phyloP scores from a whole-genome alignment of 2,113 vertebrate species.

The Leptosomus discolor region DNA sequence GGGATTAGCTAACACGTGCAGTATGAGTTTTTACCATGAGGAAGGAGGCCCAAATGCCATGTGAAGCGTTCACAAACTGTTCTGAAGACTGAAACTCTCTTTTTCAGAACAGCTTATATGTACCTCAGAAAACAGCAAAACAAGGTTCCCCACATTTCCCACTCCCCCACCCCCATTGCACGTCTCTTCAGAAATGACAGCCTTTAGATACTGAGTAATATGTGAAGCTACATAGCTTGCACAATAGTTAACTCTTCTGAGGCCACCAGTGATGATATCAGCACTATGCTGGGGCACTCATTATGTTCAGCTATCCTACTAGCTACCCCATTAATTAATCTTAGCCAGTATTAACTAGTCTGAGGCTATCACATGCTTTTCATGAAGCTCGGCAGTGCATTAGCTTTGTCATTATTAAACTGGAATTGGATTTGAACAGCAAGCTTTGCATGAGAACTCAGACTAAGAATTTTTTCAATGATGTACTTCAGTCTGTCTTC shows the following conservation, averaged over 20 bases:
- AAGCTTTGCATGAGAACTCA: neutral
- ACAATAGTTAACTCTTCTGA: neutral
- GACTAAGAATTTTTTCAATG: neutral
- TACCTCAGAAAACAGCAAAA: neutral
- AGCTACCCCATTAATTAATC: neutral
- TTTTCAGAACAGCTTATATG: neutral
- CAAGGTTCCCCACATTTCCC: neutral
- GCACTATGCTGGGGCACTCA: neutral
- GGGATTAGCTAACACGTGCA: rapidly evolving
- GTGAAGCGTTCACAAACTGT: neutral
- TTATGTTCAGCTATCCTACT: neutral
- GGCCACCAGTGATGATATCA: neutral
- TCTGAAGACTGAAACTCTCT: neutral
- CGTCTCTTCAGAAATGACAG: neutral
- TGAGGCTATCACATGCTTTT: neutral
- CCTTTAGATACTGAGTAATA: neutral
- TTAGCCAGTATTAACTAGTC: neutral
- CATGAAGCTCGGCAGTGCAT: rapidly evolving
- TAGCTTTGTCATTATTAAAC: neutral
- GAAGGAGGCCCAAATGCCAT: neutral
- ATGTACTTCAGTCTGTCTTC: neutral
- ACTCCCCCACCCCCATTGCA: neutral
- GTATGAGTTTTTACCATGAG: neutral
- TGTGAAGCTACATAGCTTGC: neutral
- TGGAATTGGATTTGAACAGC: neutral